Percentiles rank a stretch among this genome's conserved stretches.
Evolutionary conservation across 2,888 invertebrate species (phyloP).

Genomic region (Tiliacea citrago): DNA sequence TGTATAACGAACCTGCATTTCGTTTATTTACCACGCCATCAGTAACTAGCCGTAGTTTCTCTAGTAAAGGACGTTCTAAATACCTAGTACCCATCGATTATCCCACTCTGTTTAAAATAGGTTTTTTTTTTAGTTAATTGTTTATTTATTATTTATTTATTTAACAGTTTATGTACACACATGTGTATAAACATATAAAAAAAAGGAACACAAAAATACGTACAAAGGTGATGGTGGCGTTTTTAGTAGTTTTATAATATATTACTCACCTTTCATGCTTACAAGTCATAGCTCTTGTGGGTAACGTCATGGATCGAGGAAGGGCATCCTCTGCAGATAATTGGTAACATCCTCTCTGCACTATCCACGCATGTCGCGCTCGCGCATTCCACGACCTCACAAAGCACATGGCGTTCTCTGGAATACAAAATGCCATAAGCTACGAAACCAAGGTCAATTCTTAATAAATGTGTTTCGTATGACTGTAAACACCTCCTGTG

Average conservation of each 20-base stretch:
- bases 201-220: too few species aligned
- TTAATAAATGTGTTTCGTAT: neutral
- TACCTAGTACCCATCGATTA: neutral
- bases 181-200: too few species aligned
- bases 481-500: slow-evolving; percentile 75
- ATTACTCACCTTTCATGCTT: slow-evolving; percentile 77
- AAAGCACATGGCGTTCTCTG: slow-evolving; percentile 86
- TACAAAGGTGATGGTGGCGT: too few species aligned
- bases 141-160: too few species aligned
- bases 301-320: slow-evolving; percentile 72
- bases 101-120: neutral
- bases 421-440: slow-evolving; percentile 2
- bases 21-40: neutral
- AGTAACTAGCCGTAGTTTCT: neutral
- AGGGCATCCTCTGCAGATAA: slow-evolving; percentile 72
- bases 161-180: too few species aligned
- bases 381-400: slow-evolving; percentile 85
- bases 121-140: too few species aligned
- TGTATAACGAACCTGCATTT: neutral
- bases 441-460: neutral
- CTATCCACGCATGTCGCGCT: slow-evolving; percentile 83
- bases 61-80: neutral
- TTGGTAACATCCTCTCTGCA: slow-evolving; percentile 86
- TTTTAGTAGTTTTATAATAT: too few species aligned
- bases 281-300: slow-evolving; percentile 83